Evolutionary conservation across 2,113 vertebrate species (phyloP).

Genomic region (Polypterus senegalus): DNA sequence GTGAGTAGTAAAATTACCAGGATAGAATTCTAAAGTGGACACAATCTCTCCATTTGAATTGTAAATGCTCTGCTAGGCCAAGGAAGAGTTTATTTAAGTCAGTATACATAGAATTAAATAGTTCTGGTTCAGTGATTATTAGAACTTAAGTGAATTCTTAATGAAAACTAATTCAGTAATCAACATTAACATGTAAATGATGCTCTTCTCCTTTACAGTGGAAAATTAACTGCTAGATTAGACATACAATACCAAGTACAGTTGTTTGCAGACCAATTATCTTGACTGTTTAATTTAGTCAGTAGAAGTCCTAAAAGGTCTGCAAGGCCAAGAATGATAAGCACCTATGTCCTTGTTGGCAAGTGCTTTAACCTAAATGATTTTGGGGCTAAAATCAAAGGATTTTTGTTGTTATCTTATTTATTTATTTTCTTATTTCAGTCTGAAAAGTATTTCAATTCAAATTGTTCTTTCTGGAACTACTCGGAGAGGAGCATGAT

Average conservation of each 20-base stretch:
- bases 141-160: slow-evolving; percentile 94
- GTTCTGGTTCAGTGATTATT: slow-evolving; percentile 77
- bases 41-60: slow-evolving; percentile 65
- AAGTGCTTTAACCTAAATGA: too few relatives aligned
- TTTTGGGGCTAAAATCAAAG: neutral
- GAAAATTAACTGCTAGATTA: slow-evolving; percentile 90
- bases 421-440: slow-evolving; percentile 34
- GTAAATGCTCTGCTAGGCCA: slow-evolving; percentile 72
- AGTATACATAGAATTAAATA: slow-evolving; percentile 91
- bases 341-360: too few relatives aligned
- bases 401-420: neutral
- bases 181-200: slow-evolving; percentile 93
- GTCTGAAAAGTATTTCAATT: slow-evolving; percentile 96
- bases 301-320: slow-evolving; percentile 48
- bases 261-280: slow-evolving; percentile 63
- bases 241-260: slow-evolving; percentile 60
- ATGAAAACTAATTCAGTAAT: slow-evolving; percentile 97
- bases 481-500: slow-evolving; percentile 98
- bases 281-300: slow-evolving; percentile 61
- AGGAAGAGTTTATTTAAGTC: slow-evolving; percentile 77
- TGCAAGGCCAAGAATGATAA: slow-evolving; percentile 32
- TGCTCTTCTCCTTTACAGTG: slow-evolving; percentile 76
- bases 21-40: slow-evolving; percentile 35
- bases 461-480: slow-evolving; percentile 99
- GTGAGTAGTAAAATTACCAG: slow-evolving; percentile 48